A percentile compares a stretch with the other conserved stretches of the same genome.
phyloP scores from a whole-genome alignment of 2,888 invertebrate genomes.

The Dromius quadrimaculatus region DNA sequence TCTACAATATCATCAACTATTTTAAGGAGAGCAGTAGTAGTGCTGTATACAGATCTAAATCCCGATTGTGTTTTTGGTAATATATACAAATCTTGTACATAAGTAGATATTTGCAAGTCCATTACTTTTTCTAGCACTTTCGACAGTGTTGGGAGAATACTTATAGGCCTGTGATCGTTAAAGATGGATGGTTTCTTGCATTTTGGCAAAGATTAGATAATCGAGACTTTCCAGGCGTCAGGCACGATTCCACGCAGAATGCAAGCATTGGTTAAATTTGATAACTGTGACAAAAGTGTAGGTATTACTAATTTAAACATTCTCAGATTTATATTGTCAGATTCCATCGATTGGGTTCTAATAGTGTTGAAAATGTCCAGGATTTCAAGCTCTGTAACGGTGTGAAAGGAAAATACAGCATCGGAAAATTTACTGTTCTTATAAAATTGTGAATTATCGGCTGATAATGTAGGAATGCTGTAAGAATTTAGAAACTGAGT shows the following conservation, averaged over 20 bases:
- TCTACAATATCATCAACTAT: not conserved
- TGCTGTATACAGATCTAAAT: not conserved
- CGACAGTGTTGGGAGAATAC: not conserved
- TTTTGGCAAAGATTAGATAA: not conserved
- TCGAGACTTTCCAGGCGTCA: not conserved
- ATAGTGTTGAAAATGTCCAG: not conserved
- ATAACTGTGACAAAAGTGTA: not conserved
- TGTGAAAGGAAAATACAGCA: not conserved
- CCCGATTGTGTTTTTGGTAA: not conserved
- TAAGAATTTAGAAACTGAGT: not conserved
- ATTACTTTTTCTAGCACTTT: not conserved
- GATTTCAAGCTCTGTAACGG: not conserved
- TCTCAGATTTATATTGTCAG: not conserved
- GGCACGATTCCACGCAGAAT: not conserved
- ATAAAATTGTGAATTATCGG: not conserved
- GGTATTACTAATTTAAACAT: not conserved
- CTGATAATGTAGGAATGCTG: not conserved
- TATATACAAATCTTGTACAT: not conserved
- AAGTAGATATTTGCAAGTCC: not conserved
- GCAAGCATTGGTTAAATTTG: not conserved
- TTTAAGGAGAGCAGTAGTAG: not conserved
- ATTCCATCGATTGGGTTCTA: not conserved
- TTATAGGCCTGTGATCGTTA: not conserved
- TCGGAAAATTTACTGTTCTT: not conserved
- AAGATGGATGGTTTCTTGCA: not conserved